Evolutionary conservation across 2,797 vertebrate species (phyloP).

Genomic region (Tarsius wallacei): DNA sequence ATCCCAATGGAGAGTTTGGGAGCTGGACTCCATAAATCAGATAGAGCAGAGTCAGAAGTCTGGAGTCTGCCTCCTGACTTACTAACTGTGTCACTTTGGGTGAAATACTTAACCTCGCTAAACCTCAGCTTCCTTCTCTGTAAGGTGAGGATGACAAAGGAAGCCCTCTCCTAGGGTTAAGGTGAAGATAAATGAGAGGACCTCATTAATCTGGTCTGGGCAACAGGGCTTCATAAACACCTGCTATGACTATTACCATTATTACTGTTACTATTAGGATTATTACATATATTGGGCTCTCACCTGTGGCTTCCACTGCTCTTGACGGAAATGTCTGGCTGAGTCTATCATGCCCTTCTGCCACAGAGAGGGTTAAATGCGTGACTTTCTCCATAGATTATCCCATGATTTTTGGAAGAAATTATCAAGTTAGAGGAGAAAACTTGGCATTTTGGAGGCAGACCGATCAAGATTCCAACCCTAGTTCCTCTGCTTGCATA

Average conservation of each 20-base stretch:
- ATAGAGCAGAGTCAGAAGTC: neutral
- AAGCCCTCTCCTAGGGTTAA: neutral
- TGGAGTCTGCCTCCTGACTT: neutral
- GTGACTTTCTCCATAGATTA: neutral
- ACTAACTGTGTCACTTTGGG: neutral
- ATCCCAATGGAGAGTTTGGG: rapidly evolving
- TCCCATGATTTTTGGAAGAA: neutral
- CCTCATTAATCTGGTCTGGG: neutral
- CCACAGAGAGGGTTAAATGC: neutral
- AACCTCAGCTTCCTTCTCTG: conserved; percentile 17
- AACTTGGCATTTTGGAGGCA: neutral
- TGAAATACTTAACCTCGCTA: neutral
- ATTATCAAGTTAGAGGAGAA: neutral
- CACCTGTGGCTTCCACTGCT: neutral
- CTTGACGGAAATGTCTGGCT: neutral
- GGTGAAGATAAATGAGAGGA: neutral
- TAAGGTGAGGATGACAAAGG: neutral
- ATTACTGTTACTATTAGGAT: no score
- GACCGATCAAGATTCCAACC: neutral
- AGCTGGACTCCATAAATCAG: neutral
- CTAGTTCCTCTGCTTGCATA: neutral
- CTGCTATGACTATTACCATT: neutral
- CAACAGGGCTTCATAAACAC: neutral
- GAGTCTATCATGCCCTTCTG: neutral
- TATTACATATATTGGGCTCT: neutral